phyloP scores from a whole-genome alignment of 2,888 invertebrate species.

The Drosophila leonis region DNA sequence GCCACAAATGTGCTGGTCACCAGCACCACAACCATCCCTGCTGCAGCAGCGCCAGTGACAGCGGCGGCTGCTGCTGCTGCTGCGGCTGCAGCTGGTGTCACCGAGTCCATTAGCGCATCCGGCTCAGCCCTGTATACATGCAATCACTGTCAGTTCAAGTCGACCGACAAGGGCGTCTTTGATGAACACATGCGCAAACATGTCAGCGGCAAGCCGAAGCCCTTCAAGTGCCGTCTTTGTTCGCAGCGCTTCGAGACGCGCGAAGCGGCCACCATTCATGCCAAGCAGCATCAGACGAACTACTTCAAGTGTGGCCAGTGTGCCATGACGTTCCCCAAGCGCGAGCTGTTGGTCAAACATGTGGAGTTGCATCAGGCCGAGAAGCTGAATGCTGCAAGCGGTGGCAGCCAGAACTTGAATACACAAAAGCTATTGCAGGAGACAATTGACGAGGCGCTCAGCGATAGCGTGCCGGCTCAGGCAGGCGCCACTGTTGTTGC shows the following conservation, averaged over 20 bases:
- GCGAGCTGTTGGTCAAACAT: constrained; percentile 85
- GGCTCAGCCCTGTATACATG: constrained; percentile 82
- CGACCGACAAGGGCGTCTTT: constrained; percentile 84
- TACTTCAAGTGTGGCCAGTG: constrained; percentile 85
- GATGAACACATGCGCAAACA: constrained; percentile 85
- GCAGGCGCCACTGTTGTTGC: constrained; percentile 78
- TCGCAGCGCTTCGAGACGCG: constrained; percentile 85
- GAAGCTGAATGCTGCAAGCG: constrained; percentile 50
- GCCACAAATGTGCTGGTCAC: constrained; percentile 84
- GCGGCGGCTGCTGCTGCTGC: constrained; percentile 69
- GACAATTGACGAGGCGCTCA: constrained; percentile 85
- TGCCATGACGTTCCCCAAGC: constrained; percentile 84
- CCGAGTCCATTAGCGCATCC: constrained; percentile 52
- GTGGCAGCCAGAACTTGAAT: constrained; percentile 69
- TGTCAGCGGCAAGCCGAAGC: constrained; percentile 83
- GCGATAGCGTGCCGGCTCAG: constrained; percentile 78
- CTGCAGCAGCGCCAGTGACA: constrained; percentile 74
- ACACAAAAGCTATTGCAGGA: constrained; percentile 85
- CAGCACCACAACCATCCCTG: constrained; percentile 82
- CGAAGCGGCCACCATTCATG: constrained; percentile 85
- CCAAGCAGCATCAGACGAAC: constrained; percentile 85
- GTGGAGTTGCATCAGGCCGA: constrained; percentile 84
- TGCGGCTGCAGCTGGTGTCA: constrained; percentile 63
- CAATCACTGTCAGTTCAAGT: constrained; percentile 85
- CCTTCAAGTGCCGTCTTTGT: constrained; percentile 86